Conservation (phyloP, 2,113 vertebrate genomes). For the Calyptommatus sinebrachiatus region DNA sequence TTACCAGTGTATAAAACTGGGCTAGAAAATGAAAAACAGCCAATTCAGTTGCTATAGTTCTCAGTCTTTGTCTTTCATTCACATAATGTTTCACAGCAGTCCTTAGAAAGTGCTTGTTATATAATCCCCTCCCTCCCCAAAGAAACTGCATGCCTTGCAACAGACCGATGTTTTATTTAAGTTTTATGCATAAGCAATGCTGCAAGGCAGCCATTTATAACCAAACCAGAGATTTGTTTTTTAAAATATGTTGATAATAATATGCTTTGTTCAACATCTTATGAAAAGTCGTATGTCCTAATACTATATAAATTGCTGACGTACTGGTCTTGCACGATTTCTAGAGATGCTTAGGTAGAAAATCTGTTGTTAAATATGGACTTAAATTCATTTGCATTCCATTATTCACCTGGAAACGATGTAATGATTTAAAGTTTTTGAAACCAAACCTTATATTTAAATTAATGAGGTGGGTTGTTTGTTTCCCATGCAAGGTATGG, state of each 20-base stretch:
- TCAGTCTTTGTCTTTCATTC: neutral
- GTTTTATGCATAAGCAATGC: neutral
- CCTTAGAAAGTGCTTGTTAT: conserved; percentile 48
- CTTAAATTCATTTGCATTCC: neutral
- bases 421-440: neutral
- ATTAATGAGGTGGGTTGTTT: neutral
- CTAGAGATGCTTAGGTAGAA: neutral
- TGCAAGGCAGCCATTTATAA: neutral
- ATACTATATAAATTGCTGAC: neutral
- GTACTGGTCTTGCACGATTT: neutral
- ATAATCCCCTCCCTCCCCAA: conserved; percentile 47
- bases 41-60: conserved; percentile 12
- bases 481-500: neutral
- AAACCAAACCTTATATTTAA: neutral
- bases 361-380: neutral
- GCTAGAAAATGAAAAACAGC: neutral
- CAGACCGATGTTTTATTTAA: neutral
- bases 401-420: neutral
- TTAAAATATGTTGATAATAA: neutral
- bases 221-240: neutral
- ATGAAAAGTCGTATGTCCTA: conserved; percentile 4
- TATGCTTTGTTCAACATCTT: conserved; percentile 24
- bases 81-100: conserved; percentile 17
- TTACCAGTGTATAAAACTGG: neutral
- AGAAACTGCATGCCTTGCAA: neutral